Base-by-base conservation (phyloP, 2,797 vertebrate genomes). In the Halcyon badia region DNA sequence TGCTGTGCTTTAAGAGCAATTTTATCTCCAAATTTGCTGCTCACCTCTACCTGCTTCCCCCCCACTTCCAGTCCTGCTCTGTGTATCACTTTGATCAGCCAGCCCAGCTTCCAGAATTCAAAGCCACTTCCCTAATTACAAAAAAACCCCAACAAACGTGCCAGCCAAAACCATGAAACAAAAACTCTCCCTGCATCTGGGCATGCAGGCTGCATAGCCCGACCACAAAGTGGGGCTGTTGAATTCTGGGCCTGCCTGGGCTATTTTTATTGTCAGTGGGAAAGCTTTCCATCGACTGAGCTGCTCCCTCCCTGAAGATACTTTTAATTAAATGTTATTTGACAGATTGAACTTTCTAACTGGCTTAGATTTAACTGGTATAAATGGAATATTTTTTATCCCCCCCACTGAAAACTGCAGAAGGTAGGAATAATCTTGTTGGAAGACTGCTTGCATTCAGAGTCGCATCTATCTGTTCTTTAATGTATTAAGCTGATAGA, bases 181-280 rank as follows among this genome's bases (percentile, higher is more conserved):
- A 57, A 90, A 75, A 89, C 39, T 49, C 33, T 39, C 89, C n/a
- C 64, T 76, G 24, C 0, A 1, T 51, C 52, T 86, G 83, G 83
- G 80, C 48, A 25, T 4, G 8, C 14, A 19, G 48, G 60, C 90
- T 73, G 71, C 8, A 2, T 19, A 33, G 82, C 92, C 81, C 4
- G 19, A 80, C 90, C 89, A 48, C 94, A 80, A 64, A 95, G 41
- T 44, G 28, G 4, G 77, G 37, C 77, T 89, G 71, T 35, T n/a
- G 37, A 31, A 84, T 92, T 80, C 80, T 66, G 39, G 16, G 49
- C 52, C 52, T 41, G 49, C 52, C 52, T 44, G 49, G 82, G 73
- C 85, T 96, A 76, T 96, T 91, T 96, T 76, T 96, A 54, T 22
- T 68, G 52, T 65, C 54, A 56, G 79, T 83, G 76, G 61, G 82